Evolutionary conservation across 2,888 invertebrate genomes (phyloP).

Genomic region (Xanthorhoe designata): DNA sequence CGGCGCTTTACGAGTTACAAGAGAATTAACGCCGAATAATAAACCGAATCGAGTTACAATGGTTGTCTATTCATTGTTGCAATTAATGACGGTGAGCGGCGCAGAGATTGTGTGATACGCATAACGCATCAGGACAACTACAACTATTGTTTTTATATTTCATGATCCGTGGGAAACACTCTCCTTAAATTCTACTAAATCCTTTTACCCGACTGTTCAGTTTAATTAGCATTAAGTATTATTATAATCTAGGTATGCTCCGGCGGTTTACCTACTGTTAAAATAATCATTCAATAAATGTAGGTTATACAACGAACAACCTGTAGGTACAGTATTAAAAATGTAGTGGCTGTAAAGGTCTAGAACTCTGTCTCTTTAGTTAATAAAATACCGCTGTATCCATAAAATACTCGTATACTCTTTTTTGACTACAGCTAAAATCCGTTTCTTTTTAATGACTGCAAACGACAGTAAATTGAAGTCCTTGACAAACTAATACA

Average conservation of each 20-base stretch:
- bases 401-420: no score
- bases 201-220: background rate
- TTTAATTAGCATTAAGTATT: no score
- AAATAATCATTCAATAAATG: no score
- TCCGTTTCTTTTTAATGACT: background rate
- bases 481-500: background rate
- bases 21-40: slow-evolving; percentile 35
- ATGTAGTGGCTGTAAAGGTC: no score
- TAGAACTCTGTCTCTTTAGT: no score
- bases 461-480: background rate
- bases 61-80: slow-evolving; percentile 20
- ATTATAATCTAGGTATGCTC: no score
- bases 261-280: no score
- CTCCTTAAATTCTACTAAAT: background rate
- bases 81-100: background rate
- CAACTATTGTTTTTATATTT: background rate
- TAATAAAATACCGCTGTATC: no score
- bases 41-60: slow-evolving; percentile 34
- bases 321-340: no score
- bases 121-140: background rate
- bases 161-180: background rate
- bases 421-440: background rate
- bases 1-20: slow-evolving; percentile 33
- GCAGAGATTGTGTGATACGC: background rate
- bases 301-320: no score